Base-by-base conservation (phyloP, 2,797 vertebrate genomes). In the Artibeus lituratus region DNA sequence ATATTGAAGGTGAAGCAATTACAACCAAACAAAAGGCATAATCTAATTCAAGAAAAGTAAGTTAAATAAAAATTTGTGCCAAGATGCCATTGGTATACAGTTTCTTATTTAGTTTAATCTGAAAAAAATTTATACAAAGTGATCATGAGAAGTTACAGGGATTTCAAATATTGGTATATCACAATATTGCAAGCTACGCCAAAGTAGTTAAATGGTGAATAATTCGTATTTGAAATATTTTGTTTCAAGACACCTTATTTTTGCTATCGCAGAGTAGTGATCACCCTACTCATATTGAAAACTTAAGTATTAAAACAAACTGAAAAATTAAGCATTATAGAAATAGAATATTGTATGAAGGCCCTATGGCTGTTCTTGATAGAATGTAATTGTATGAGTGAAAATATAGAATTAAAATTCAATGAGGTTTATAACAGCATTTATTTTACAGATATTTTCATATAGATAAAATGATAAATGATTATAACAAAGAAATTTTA, bases 401-500 rank as follows among this genome's bases (percentile, higher is more conserved):
- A 2, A 87, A 92, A 51, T 37, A 47, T 3, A 81, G 32, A 95
- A 51, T 73, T 89, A 88, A 96, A 94, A 90, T 78, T 80, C 15
- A 90, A 35, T 92, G 37, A 47, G 10, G 5, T 65, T 80, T 90
- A 73, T 82, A 87, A 87, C 32, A 69, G 3, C 65, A 59, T 81
- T 90, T 89, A 81, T 32, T 81, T 87, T 83, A 35, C 84, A 81
- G 26, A 74, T 0, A 53, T 72, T 91, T 69, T 81, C 7, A 82
- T 77, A 82, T 62, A 82, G 90, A 82, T 67, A 76, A 57, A 92
- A 76, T 7, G 6, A n/a, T 92, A 15, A 88, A 88, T 72, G 44
- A 78, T 88, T 88, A 73, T 73, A 49, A 67, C 14, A 81, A 81
- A 92, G 12, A 84, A 22, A 82, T 72, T 92, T 96, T 94, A 72